A percentile compares a stretch with the other conserved stretches of the same genome.
Conservation (phyloP, 1,140 invertebrate genomes). For the Calephelis virginiensis region DNA sequence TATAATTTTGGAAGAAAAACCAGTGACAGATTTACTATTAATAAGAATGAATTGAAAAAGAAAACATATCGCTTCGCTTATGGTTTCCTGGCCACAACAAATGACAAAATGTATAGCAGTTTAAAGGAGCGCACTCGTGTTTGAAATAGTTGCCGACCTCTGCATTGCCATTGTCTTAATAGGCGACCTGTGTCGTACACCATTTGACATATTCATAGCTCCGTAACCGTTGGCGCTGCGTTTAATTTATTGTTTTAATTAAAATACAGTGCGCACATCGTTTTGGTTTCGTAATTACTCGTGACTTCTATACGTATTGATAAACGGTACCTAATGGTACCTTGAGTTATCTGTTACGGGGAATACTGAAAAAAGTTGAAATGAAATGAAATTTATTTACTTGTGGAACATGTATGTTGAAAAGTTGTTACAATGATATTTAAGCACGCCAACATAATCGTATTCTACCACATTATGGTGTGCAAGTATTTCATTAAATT, state of each 20-base stretch:
- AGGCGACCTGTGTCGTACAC: constrained; percentile 41
- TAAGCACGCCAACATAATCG: no score
- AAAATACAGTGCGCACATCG: constrained; percentile 43
- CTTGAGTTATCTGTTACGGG: constrained; percentile 1
- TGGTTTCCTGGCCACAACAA: constrained; percentile 37
- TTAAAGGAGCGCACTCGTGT: constrained; percentile 40
- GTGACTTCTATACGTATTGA: constrained; percentile 21
- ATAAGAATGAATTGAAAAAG: neutral
- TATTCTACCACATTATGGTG: no score
- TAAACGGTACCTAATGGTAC: constrained; percentile 2
- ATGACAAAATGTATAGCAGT: constrained; percentile 53
- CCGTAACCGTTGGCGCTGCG: constrained; percentile 41
- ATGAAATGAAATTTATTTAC: no score
- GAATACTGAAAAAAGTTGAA: neutral
- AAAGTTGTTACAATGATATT: no score
- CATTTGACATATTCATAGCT: constrained; percentile 64
- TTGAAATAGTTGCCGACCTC: constrained; percentile 53
- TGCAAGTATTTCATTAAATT: no score
- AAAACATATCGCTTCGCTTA: neutral
- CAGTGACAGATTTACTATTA: no score
- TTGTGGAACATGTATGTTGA: no score
- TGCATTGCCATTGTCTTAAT: constrained; percentile 45
- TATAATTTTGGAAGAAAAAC: no score
- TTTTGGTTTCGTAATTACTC: constrained; percentile 48
- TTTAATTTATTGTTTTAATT: constrained; percentile 70